These are phyloP conservation scores for Hydraecia micacea DNA, from an alignment of 2,888 invertebrate genomes.

Conservation along the genomic window DNA sequence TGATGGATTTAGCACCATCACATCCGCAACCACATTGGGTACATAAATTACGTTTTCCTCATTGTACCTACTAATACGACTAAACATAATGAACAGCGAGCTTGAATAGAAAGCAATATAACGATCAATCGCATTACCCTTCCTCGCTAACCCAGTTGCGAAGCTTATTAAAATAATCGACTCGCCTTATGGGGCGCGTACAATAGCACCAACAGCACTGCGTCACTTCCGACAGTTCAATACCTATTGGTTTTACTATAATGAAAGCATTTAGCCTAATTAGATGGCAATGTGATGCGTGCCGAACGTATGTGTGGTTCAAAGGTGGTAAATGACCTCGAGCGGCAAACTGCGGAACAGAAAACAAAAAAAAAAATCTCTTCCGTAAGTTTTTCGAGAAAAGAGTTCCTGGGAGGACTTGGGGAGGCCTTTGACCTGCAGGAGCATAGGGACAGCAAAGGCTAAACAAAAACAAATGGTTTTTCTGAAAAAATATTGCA, in stretches of 20 bases:
- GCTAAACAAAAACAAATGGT: background rate
- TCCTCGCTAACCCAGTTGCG: slow-evolving; percentile 55
- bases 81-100: slow-evolving; percentile 20
- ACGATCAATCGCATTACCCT: slow-evolving; percentile 49
- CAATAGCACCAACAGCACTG: slow-evolving; percentile 48
- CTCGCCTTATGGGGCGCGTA: slow-evolving; percentile 50
- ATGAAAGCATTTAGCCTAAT: slow-evolving; percentile 65
- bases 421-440: background rate
- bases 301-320: slow-evolving; percentile 2
- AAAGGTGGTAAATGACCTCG: slow-evolving; percentile 11
- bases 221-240: slow-evolving; percentile 60
- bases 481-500: background rate
- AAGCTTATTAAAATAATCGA: slow-evolving; percentile 61
- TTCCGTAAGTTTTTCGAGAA: background rate
- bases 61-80: slow-evolving; percentile 17
- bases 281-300: slow-evolving; percentile 21
- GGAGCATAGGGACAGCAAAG: background rate
- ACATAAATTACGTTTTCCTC: slow-evolving; percentile 4
- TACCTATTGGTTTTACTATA: slow-evolving; percentile 64
- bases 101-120: slow-evolving; percentile 41
- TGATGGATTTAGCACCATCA: background rate
- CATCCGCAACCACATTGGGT: background rate
- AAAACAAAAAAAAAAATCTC: background rate
- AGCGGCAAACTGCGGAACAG: background rate
- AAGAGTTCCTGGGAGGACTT: background rate